Evolutionary conservation across 2,113 vertebrate species (phyloP), one percentile per base, ranked within the genome.

Genomic region (Parus major): DNA sequence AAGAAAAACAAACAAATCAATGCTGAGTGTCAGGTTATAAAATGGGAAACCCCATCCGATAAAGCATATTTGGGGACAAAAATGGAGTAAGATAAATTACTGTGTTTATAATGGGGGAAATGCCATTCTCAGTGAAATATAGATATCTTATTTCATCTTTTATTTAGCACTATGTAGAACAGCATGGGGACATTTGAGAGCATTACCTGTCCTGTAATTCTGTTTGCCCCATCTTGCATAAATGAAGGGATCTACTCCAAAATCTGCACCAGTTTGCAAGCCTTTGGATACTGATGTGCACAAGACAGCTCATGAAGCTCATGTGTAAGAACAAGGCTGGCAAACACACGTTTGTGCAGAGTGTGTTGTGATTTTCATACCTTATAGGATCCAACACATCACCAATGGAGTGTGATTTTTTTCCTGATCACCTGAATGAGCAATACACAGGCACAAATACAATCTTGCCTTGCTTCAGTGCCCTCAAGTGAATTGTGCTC

Each of bases 1-100:
- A 92, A 80, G 75, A 86, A 78, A 90, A 94, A 70, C 83, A 94
- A 97, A 95, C 84, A 95, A 95, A 97, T 96, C 87, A 96, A 79
- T 15, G 21, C 39, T 59, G 65, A 68, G 24, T 68, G 86, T 75
- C 92, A 91, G 63, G 71, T 60, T 92, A 72, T 88, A 92, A 93
- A 94, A 84, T 39, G 10, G 52, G 49, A 27, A 89, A 84, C 41
- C 81, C 5, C n/a, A 53, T 25, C 35, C 23, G 35, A 46, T 65
- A 92, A 84, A 76, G 35, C 63, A 86, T 13, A 25, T 76, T 52
- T 85, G 8, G 57, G 79, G 60, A 82, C 46, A 83, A 92, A 93
- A 90, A 85, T 10, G 12, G 47, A 88, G 22, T 59, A 64, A 88
- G 49, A 94, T 75, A 7, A 79, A 94, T 89, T 46, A 50, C 27